Conservation (phyloP, 1,140 invertebrate species). For the Trichonephila clavata region DNA sequence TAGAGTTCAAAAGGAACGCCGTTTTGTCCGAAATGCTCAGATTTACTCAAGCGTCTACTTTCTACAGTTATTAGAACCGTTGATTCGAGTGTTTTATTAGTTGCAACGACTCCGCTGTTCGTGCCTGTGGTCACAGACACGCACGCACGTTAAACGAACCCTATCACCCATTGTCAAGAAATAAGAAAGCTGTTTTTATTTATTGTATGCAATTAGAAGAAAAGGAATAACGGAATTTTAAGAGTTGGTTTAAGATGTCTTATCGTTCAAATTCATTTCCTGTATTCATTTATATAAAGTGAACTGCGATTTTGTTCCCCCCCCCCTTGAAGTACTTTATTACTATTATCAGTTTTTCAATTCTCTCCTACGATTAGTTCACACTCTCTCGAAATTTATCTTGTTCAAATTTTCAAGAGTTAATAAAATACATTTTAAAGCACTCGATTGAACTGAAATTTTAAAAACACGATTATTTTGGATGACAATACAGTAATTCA, state of each 20-base stretch:
- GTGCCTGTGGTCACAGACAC: neutral
- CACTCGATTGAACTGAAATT: too few relatives aligned
- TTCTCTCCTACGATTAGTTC: too few relatives aligned
- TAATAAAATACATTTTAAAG: too few relatives aligned
- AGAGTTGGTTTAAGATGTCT: neutral
- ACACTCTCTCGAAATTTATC: too few relatives aligned
- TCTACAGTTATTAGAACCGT: neutral
- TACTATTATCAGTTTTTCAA: too few relatives aligned
- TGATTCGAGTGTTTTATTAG: neutral
- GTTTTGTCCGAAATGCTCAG: conserved; percentile 2
- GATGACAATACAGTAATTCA: too few relatives aligned
- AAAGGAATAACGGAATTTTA: neutral
- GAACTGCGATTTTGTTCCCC: neutral
- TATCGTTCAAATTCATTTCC: neutral
- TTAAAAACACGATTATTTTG: too few relatives aligned
- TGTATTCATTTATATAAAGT: neutral
- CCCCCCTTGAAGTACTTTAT: too few relatives aligned
- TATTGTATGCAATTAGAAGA: neutral
- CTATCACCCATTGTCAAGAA: neutral
- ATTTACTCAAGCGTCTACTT: conserved; percentile 3
- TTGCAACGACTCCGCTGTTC: neutral
- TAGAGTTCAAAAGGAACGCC: neutral
- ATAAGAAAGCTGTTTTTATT: neutral
- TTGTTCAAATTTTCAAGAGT: too few relatives aligned
- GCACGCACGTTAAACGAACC: neutral